Base-by-base conservation (phyloP, 2,113 vertebrate species). In the Gadus macrocephalus region DNA sequence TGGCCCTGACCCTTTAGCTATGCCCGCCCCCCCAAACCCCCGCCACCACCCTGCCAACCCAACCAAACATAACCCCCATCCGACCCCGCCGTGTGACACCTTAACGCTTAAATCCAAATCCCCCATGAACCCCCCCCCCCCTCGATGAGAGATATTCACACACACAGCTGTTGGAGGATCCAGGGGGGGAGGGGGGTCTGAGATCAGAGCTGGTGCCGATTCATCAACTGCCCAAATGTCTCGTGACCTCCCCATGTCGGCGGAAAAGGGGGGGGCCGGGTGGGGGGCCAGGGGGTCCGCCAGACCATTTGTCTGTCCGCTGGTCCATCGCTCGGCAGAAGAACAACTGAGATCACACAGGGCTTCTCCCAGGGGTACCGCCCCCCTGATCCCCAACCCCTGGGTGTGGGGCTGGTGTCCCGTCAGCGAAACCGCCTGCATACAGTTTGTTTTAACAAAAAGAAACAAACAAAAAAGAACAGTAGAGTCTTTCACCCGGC, bases 151-250 rank as follows among this genome's bases (percentile, higher is more conserved):
- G 68, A 67, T 62, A 71, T 11, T 71, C 71, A 66, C 72, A 67
- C 56, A 49, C 67, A 66, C 64, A 27, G 38, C 1, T 27, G 15
- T 56, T 38, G 15, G 15, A 16, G 20, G 28, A n/a, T 27, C 15
- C 16, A 3, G 42, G 42, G 42, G 8, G 12, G 42, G 42, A 2
- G 42, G 42, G 6, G 42, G 42, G 42, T 76, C 73, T 85, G 87
- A 86, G 81, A 87, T 87, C 81, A 49, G 79, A 80, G 63, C 79
- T 87, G 87, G 88, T 86, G 86, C 78, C 82, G 83, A 83, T 81
- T 86, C 82, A 81, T 85, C 86, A 49, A 88, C 87, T 70, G 80
- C 42, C 42, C 42, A 49, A 49, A 49, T 49, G 11, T 49, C 42
- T 49, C 11, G 5, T 49, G 42, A 1, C 42, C 28, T 31, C 28